Evolutionary conservation across 2,797 vertebrate species (phyloP).

Genomic region (Artibeus jamaicensis): DNA sequence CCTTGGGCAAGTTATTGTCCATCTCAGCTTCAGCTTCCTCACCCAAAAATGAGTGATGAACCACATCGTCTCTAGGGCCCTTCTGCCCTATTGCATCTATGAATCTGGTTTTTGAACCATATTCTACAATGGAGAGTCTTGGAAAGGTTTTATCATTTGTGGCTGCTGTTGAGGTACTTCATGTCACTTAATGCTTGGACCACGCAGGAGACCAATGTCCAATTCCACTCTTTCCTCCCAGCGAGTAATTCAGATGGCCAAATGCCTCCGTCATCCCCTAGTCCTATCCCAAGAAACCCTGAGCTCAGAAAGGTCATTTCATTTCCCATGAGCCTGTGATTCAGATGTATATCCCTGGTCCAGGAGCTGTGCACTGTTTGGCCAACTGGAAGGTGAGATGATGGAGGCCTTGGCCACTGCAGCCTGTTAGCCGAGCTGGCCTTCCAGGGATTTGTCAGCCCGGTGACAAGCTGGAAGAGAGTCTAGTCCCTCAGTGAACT

Average conservation of each 20-base stretch:
- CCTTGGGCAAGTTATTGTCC: not conserved
- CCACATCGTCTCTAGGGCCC: not conserved
- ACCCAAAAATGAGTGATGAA: not conserved
- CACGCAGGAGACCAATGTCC: not conserved
- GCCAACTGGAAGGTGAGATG: not conserved
- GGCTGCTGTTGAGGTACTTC: not conserved
- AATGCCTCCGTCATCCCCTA: not conserved
- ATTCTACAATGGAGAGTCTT: not conserved
- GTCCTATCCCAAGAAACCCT: not conserved
- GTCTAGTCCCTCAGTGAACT: not conserved
- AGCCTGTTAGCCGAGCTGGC: not conserved
- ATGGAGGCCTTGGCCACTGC: not conserved
- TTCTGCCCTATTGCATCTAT: not conserved
- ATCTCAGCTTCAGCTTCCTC: not conserved
- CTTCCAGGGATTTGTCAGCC: not conserved
- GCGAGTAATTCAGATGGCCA: not conserved
- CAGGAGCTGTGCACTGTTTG: not conserved
- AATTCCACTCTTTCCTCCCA: not conserved
- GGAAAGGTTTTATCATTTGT: not conserved
- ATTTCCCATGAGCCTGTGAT: constrained; percentile 1
- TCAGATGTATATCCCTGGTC: not conserved
- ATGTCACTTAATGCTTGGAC: not conserved
- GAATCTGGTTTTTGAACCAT: not conserved
- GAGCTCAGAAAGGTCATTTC: not conserved
- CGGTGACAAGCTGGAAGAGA: not conserved